A percentile compares a stretch with the other conserved stretches of the same genome.
phyloP scores from a whole-genome alignment of 2,888 invertebrate species.

The Branchellion lobata region DNA sequence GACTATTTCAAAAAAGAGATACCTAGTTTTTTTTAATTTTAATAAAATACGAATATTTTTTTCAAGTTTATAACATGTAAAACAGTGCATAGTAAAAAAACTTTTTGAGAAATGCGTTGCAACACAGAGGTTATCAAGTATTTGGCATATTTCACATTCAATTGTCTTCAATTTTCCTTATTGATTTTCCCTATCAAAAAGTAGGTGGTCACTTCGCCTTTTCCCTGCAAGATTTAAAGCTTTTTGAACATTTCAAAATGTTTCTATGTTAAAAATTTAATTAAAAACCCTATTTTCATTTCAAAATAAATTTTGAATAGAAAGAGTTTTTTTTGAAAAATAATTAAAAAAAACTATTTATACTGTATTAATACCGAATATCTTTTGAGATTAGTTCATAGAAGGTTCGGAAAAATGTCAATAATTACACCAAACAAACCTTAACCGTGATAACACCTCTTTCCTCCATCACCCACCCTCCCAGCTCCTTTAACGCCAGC shows the following conservation, averaged over 20 bases:
- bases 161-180: neutral
- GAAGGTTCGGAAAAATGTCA: neutral
- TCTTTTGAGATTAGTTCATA: neutral
- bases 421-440: conserved; percentile 27
- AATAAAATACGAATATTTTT: too few species aligned
- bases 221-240: conserved; percentile 30
- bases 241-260: neutral
- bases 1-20: too few species aligned
- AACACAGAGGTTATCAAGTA: too few species aligned
- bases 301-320: too few species aligned
- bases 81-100: too few species aligned
- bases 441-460: conserved; percentile 48
- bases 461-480: conserved; percentile 48
- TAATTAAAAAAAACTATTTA: neutral
- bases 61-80: too few species aligned
- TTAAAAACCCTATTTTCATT: too few species aligned
- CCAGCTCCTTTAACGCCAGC: conserved; percentile 47
- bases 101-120: too few species aligned
- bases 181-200: conserved; percentile 40
- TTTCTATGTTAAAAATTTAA: too few species aligned
- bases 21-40: too few species aligned
- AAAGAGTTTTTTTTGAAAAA: neutral
- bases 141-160: too few species aligned
- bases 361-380: neutral
- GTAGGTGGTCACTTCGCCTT: conserved; percentile 45